Base-by-base conservation (phyloP, 2,797 vertebrate species). In the Silurus lanzhouensis region DNA sequence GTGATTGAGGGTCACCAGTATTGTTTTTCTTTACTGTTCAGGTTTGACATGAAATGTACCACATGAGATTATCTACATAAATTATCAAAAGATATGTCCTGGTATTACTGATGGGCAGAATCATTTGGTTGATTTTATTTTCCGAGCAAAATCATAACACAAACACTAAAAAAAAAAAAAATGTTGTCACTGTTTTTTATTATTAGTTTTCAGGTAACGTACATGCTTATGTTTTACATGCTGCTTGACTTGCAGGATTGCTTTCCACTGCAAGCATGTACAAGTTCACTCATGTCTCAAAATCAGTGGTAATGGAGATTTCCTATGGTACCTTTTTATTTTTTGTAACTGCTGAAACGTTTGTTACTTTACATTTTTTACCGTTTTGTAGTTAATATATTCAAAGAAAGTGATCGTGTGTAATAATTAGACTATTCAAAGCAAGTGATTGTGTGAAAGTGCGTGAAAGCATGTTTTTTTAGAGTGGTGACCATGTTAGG, bases 251-350 rank as follows among this genome's bases (percentile, higher is more conserved):
- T 66, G 81, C 61, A 83, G 82, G 72, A 27, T 67, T 6, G 27
- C 71, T 83, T 83, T 83, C 48, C 6, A 55, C 6, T 76, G 46
- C 67, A 67, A 20, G 44, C 27, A 58, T 31, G 22, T 67, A 17
- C 79, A 84, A 55, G 83, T 78, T 15, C 25, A 66, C 12, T 83
- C 82, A 67, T 46, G 82, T 6, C 67, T 83, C 46, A 66, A 52
- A 48, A 13, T 8, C 44, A 22, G 25, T 48, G 58, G 52, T 71
- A 57, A 63, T 82, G n/a, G 6, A 61, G 81, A 82, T 70, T 61
- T 82, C 1, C 48, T 52, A 52, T 52, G 48, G 48, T 38, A 38
- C 48, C 6, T 52, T 52, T 52, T 52, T 52, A 52, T 52, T 52
- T 7, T 52, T 52, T 52, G 48, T 9, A 52, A 7, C 10, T 7